Evolutionary conservation across 2,888 invertebrate species (phyloP).

Genomic region (Leptinotarsa rubiginosa): DNA sequence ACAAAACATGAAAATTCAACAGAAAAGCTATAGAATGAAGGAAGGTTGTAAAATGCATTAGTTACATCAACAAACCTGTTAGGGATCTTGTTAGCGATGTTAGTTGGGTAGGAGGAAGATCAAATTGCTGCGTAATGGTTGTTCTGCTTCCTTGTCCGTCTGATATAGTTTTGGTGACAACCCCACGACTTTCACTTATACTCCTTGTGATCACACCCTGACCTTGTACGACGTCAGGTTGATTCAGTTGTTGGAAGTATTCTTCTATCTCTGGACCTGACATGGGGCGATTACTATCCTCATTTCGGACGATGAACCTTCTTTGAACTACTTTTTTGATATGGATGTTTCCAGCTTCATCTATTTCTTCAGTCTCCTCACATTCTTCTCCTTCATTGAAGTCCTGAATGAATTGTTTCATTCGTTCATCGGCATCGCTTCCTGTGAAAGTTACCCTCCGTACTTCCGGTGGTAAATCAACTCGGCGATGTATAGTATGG

Average conservation of each 20-base stretch:
- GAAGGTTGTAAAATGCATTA: conserved; percentile 23
- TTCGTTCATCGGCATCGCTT: conserved; percentile 67
- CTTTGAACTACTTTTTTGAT: conserved; percentile 67
- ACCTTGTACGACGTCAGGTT: conserved; percentile 45
- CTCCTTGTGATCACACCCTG: conserved; percentile 54
- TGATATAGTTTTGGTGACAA: conserved; percentile 54
- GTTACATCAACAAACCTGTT: conserved; percentile 56
- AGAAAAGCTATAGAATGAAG: conserved; percentile 32
- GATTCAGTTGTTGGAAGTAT: conserved; percentile 56
- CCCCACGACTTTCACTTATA: conserved; percentile 48
- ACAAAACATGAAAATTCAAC: too few species aligned
- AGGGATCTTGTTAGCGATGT: conserved; percentile 52
- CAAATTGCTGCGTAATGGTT: conserved; percentile 60
- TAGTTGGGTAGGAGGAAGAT: conserved; percentile 53
- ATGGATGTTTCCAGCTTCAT: conserved; percentile 70
- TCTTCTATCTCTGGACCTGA: conserved; percentile 57
- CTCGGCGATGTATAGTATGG: conserved; percentile 67
- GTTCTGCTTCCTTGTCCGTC: conserved; percentile 59
- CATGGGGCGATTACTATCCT: conserved; percentile 48
- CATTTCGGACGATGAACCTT: conserved; percentile 64
- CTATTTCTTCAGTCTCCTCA: conserved; percentile 68
- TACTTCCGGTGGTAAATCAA: conserved; percentile 68
- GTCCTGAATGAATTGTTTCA: conserved; percentile 67
- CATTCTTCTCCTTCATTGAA: conserved; percentile 69
- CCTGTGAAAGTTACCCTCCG: conserved; percentile 69